These are phyloP conservation scores for Papilio dardanus DNA, from an alignment of 1,140 invertebrate genomes.

Conservation along the genomic window DNA sequence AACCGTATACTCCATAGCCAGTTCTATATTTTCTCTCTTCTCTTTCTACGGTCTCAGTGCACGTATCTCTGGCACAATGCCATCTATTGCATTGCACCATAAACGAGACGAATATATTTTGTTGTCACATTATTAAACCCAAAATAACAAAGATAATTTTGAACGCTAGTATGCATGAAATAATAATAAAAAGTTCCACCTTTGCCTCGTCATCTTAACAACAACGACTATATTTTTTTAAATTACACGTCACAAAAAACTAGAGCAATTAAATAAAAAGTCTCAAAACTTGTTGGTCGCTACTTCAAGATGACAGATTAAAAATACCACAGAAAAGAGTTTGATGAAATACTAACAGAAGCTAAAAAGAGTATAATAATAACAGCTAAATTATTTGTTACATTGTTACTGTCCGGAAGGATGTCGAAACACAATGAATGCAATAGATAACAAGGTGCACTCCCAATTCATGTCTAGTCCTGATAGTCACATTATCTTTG, in stretches of 20 bases:
- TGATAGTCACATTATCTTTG: constrained; percentile 6
- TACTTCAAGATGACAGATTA: neutral
- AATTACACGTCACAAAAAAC: neutral
- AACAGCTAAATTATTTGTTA: neutral
- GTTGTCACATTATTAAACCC: neutral
- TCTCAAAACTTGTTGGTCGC: no score
- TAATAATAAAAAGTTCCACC: neutral
- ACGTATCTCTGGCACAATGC: neutral
- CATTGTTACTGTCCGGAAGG: constrained; percentile 10
- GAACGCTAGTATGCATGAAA: neutral
- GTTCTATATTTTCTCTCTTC: no score
- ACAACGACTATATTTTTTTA: no score
- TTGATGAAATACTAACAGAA: neutral
- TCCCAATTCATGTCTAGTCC: constrained; percentile 1
- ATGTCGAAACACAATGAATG: constrained; percentile 23
- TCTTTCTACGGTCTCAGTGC: no score
- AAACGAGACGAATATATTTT: constrained; percentile 3
- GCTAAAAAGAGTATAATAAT: neutral
- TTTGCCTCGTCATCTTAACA: no score
- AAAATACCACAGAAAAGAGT: neutral
- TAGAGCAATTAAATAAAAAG: neutral
- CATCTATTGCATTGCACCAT: neutral
- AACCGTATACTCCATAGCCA: no score
- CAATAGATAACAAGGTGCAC: constrained; percentile 24
- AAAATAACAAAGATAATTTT: neutral